A percentile compares a stretch with the other conserved stretches of the same genome.
Conservation (phyloP, 2,113 vertebrate genomes). For the Gobio gobio region DNA sequence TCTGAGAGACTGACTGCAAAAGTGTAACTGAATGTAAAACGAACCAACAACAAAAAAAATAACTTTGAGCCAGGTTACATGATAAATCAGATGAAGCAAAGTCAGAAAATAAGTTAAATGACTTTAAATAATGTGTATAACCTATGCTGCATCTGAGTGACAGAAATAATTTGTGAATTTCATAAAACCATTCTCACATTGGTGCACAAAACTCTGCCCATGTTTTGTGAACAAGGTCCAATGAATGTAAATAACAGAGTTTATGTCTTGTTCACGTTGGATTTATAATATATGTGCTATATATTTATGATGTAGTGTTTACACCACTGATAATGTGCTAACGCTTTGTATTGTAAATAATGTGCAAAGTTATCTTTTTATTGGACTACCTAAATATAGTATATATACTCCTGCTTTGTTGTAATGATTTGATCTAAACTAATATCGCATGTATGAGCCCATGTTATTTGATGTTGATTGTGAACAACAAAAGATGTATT, state of each 20-base stretch:
- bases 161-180: neutral
- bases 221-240: neutral
- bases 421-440: neutral
- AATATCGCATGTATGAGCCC: neutral
- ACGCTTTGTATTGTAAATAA: neutral
- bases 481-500: slow-evolving; percentile 23
- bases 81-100: neutral
- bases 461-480: neutral
- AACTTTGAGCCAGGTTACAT: neutral
- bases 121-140: neutral
- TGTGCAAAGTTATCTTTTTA: neutral
- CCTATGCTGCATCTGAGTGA: neutral
- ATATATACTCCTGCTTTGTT: neutral
- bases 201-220: neutral
- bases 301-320: slow-evolving; percentile 7
- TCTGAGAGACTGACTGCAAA: neutral
- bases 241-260: neutral
- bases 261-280: neutral
- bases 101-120: neutral
- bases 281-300: neutral
- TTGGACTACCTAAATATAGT: neutral
- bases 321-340: neutral
- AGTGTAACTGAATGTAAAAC: neutral
- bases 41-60: neutral
- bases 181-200: neutral